A percentile compares a stretch with the other conserved stretches of the same genome.
These are phyloP conservation scores for Agonopterix alstromeriana DNA, from an alignment of 2,888 invertebrate genomes.

Conservation along the genomic window DNA sequence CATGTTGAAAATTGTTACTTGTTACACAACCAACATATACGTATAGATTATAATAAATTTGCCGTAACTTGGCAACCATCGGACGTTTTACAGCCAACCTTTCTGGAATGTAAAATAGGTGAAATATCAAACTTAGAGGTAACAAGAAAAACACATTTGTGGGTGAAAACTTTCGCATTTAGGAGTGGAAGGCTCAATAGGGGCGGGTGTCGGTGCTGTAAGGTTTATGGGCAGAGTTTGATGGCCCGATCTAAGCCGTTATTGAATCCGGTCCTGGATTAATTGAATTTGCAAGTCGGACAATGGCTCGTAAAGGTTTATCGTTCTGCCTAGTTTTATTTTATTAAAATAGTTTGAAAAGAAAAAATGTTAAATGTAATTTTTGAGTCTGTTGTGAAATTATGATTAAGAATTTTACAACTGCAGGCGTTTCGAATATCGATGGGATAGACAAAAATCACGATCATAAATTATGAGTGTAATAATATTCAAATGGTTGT, in stretches of 20 bases:
- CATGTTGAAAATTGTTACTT: too few species aligned
- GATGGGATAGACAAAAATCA: too few species aligned
- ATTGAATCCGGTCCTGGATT: conserved; percentile 35
- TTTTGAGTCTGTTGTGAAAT: too few species aligned
- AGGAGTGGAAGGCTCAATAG: conserved; percentile 26
- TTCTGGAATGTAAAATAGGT: conserved; percentile 49
- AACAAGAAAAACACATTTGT: conserved; percentile 62
- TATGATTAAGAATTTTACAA: too few species aligned
- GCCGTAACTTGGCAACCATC: conserved; percentile 29
- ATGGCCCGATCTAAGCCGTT: conserved; percentile 20
- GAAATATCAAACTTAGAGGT: conserved; percentile 44
- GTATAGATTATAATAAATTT: not conserved
- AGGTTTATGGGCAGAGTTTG: conserved; percentile 30
- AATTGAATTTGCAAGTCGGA: conserved; percentile 44
- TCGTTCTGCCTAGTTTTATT: conserved; percentile 6
- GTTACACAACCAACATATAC: too few species aligned
- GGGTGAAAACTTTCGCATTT: conserved; percentile 41
- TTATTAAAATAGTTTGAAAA: conserved; percentile 24
- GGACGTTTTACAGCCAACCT: conserved; percentile 32
- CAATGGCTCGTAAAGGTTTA: not conserved
- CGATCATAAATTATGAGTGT: too few species aligned
- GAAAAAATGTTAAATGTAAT: not conserved
- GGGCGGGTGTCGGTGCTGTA: conserved; percentile 25
- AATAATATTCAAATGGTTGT: too few species aligned
- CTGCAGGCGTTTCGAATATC: too few species aligned